These are phyloP conservation scores for Rhadinocentrus ornatus DNA, from an alignment of 2,797 vertebrate genomes.

Conservation along the genomic window DNA sequence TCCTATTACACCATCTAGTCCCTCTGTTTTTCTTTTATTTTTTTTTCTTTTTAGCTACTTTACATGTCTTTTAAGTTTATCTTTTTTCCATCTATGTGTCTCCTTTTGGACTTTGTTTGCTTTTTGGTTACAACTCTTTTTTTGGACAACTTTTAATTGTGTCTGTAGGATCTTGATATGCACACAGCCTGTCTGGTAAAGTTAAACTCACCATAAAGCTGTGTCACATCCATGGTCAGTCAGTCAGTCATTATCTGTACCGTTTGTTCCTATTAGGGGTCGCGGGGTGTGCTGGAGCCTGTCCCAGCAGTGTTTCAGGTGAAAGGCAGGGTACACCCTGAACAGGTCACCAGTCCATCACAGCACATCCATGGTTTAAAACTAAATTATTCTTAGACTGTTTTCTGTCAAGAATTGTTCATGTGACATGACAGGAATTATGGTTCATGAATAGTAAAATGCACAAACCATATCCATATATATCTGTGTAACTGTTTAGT, in stretches of 20 bases:
- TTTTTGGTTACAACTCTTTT: constrained; percentile 31
- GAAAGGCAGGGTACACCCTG: no score
- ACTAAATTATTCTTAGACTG: no score
- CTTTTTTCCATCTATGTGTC: constrained; percentile 31
- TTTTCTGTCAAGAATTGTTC: background rate
- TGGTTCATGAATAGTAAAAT: background rate
- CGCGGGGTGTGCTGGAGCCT: no score
- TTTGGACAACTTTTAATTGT: constrained; percentile 10
- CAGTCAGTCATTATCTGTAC: no score
- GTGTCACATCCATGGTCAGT: background rate
- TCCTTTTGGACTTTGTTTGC: constrained; percentile 27
- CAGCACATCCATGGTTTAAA: no score
- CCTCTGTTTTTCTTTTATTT: no score
- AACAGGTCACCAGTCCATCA: no score
- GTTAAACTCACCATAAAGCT: background rate
- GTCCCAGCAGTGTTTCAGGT: no score
- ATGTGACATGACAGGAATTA: background rate
- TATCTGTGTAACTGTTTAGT: no score
- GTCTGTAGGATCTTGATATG: constrained; percentile 13
- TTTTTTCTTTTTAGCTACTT: constrained; percentile 44
- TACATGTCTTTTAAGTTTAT: constrained; percentile 38
- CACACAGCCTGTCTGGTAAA: background rate
- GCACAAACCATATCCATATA: no score
- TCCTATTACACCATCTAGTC: constrained; percentile 53
- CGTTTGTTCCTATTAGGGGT: no score